phyloP scores from a whole-genome alignment of 92 coral and sea anemone genomes.

The Porites divaricata region DNA sequence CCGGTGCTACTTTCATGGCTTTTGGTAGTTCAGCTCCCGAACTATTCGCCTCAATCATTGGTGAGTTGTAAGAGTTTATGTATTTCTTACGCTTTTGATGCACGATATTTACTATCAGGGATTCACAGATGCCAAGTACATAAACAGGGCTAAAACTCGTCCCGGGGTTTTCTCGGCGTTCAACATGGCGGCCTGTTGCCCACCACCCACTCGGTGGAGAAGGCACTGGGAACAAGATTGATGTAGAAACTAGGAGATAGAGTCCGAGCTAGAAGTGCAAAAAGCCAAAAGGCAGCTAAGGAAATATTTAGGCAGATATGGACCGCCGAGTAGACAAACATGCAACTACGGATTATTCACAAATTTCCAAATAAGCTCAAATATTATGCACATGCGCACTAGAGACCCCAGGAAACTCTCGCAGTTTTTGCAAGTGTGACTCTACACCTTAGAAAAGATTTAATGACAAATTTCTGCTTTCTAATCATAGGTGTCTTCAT shows the following conservation, averaged over 20 bases:
- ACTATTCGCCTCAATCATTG: conserved; percentile 84
- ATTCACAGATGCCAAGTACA: too few species aligned
- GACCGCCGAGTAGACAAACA: not conserved
- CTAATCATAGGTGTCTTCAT: conserved; percentile 86
- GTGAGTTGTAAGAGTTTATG: conserved; percentile 12
- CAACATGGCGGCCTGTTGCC: not conserved
- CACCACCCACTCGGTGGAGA: conserved; percentile 16
- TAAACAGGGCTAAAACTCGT: too few species aligned
- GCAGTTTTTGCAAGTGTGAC: too few species aligned
- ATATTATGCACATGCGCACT: too few species aligned
- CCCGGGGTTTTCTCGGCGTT: too few species aligned
- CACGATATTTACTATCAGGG: too few species aligned
- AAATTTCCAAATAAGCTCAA: too few species aligned
- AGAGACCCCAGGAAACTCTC: too few species aligned
- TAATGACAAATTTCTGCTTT: not conserved
- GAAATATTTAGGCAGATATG: too few species aligned
- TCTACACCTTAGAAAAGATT: not conserved
- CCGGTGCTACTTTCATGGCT: conserved; percentile 96
- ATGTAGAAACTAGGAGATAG: conserved; percentile 12
- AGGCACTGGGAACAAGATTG: conserved; percentile 16
- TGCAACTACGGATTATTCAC: not conserved
- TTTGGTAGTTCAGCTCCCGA: conserved; percentile 91
- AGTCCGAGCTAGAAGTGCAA: conserved; percentile 7
- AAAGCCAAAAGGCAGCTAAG: not conserved
- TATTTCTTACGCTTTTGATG: too few species aligned